Conservation (phyloP, 2,888 invertebrate species). For the Melanotus villosus region DNA sequence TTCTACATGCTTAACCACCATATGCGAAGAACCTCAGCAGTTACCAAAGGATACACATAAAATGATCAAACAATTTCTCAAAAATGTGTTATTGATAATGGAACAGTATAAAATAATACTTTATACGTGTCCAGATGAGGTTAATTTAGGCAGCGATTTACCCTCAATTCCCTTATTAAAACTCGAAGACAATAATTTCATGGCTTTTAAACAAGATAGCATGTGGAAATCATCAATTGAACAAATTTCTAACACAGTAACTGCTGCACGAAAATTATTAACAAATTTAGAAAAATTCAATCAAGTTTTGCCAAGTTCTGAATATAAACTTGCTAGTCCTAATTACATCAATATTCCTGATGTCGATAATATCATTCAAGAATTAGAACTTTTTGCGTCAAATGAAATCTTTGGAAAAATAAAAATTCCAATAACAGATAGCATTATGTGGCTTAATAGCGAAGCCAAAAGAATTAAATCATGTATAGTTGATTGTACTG, state of each 20-base stretch:
- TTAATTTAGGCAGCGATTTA: conserved; percentile 56
- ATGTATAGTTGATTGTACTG: not conserved
- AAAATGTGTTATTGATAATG: conserved; percentile 71
- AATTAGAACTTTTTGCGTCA: conserved; percentile 44
- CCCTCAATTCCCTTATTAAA: conserved; percentile 58
- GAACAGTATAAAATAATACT: conserved; percentile 80
- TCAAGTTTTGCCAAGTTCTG: conserved; percentile 51
- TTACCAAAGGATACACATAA: conserved; percentile 62
- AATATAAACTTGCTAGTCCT: conserved; percentile 55
- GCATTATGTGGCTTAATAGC: conserved; percentile 54
- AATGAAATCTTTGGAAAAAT: conserved; percentile 54
- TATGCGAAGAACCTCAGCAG: conserved; percentile 58
- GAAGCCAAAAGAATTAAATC: conserved; percentile 50
- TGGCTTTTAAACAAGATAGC: conserved; percentile 58
- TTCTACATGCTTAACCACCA: conserved; percentile 64
- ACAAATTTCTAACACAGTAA: conserved; percentile 51
- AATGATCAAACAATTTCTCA: conserved; percentile 69
- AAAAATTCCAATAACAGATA: conserved; percentile 52
- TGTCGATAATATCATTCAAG: conserved; percentile 53
- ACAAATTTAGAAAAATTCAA: conserved; percentile 54
- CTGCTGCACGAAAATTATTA: conserved; percentile 51
- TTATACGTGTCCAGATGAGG: conserved; percentile 73
- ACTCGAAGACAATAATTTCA: conserved; percentile 53
- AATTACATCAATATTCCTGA: conserved; percentile 61
- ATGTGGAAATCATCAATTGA: conserved; percentile 56